phyloP scores from a whole-genome alignment of 2,888 invertebrate species.

The Xestia sexstrigata region DNA sequence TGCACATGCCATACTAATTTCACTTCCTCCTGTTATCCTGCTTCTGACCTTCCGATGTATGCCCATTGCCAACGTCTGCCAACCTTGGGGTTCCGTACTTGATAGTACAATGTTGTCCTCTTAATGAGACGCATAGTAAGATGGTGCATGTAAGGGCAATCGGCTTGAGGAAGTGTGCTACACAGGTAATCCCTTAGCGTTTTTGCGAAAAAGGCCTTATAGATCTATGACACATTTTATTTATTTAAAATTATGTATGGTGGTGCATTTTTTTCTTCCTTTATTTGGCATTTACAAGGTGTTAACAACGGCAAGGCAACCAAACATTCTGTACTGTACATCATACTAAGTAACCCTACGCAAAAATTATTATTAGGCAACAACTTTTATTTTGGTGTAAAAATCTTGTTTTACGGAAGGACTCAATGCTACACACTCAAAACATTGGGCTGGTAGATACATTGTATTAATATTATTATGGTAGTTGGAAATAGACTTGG shows the following conservation, averaged over 20 bases:
- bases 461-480: too few species aligned
- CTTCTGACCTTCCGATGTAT: conserved; percentile 40
- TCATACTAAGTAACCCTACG: too few species aligned
- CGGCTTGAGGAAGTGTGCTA: conserved; percentile 30
- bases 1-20: conserved; percentile 58
- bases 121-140: conserved; percentile 32
- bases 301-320: too few species aligned
- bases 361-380: too few species aligned
- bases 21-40: conserved; percentile 59
- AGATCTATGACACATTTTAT: neutral
- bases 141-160: conserved; percentile 28
- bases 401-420: too few species aligned
- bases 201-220: conserved; percentile 8
- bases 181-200: conserved; percentile 1
- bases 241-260: neutral
- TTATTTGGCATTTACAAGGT: neutral
- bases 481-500: too few species aligned
- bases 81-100: conserved; percentile 42
- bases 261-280: neutral
- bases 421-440: too few species aligned
- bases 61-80: conserved; percentile 43
- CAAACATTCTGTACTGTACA: too few species aligned
- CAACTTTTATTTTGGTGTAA: too few species aligned
- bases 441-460: too few species aligned
- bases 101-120: conserved; percentile 45